Percentiles rank a stretch among this genome's conserved stretches.
phyloP scores from a whole-genome alignment of 2,888 invertebrate species.

The Apantesis nais region DNA sequence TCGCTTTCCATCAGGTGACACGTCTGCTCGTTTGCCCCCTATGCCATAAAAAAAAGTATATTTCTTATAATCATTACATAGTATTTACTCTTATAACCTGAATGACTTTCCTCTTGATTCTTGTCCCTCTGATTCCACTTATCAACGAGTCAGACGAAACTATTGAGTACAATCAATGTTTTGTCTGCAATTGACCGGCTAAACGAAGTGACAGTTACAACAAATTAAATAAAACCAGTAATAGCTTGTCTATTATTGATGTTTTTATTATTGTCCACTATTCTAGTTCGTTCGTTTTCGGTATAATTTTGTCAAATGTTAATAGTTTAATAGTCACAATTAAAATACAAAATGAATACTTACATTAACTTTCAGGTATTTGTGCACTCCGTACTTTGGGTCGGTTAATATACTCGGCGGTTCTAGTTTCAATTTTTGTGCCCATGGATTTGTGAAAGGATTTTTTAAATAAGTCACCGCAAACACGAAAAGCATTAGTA shows the following conservation, averaged over 20 bases:
- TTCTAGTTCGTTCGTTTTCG: neutral
- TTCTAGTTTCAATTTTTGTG: slow-evolving; percentile 69
- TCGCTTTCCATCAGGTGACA: too few relatives aligned
- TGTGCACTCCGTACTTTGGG: slow-evolving; percentile 82
- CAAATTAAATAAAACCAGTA: neutral
- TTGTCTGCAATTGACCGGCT: neutral
- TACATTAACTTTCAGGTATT: slow-evolving; percentile 84
- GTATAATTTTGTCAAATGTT: neutral
- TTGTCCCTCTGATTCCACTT: too few relatives aligned
- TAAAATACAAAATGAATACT: slow-evolving; percentile 52
- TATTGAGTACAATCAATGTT: too few relatives aligned
- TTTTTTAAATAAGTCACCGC: slow-evolving; percentile 64
- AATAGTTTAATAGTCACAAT: neutral
- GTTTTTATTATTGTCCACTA: too few relatives aligned
- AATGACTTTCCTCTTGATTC: neutral
- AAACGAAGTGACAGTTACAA: neutral
- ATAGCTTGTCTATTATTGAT: too few relatives aligned
- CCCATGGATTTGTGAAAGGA: slow-evolving; percentile 64
- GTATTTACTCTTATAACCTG: neutral
- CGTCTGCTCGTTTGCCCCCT: too few relatives aligned
- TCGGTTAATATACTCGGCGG: slow-evolving; percentile 80
- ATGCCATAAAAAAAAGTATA: too few relatives aligned
- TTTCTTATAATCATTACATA: neutral
- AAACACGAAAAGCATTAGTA: slow-evolving; percentile 53
- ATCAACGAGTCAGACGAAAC: too few relatives aligned